Evolutionary conservation across 2,888 invertebrate species (phyloP).

Genomic region (Lasioglossum vierecki): DNA sequence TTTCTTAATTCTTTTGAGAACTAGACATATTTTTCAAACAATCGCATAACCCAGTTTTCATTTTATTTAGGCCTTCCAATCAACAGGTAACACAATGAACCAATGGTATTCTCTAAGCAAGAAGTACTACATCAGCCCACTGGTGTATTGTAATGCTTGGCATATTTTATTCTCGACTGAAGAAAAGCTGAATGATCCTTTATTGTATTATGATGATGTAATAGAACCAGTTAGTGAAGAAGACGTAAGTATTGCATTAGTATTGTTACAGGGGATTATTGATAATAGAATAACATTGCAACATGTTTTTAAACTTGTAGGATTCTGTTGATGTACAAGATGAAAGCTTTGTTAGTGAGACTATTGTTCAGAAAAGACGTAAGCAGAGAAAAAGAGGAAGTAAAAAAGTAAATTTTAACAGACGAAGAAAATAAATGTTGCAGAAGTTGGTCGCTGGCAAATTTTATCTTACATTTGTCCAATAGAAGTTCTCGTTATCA

Average conservation of each 20-base stretch:
- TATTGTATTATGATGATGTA: conserved; percentile 79
- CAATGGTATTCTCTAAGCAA: conserved; percentile 85
- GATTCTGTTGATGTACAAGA: conserved; percentile 51
- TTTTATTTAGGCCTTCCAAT: conserved; percentile 92
- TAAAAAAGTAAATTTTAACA: conserved; percentile 79
- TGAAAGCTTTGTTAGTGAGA: conserved; percentile 70
- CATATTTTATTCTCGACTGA: conserved; percentile 91
- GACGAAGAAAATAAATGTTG: conserved; percentile 88
- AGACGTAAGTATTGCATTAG: conserved; percentile 63
- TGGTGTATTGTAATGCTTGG: conserved; percentile 87
- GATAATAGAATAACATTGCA: neutral
- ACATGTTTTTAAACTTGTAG: conserved; percentile 41
- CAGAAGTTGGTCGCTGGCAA: conserved; percentile 80
- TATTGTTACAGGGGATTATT: neutral
- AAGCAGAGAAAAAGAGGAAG: conserved; percentile 79
- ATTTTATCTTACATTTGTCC: neutral
- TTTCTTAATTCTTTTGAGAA: too few species aligned
- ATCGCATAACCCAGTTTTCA: conserved; percentile 12
- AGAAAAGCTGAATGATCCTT: conserved; percentile 90
- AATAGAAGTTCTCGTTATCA: neutral
- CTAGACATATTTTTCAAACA: neutral
- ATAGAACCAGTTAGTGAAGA: conserved; percentile 69
- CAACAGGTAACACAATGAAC: conserved; percentile 93
- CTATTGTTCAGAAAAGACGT: conserved; percentile 76
- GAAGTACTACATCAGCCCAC: too few species aligned